These are phyloP conservation scores for Phymatocera aterrima DNA, from an alignment of 2,888 invertebrate genomes.

Conservation along the genomic window DNA sequence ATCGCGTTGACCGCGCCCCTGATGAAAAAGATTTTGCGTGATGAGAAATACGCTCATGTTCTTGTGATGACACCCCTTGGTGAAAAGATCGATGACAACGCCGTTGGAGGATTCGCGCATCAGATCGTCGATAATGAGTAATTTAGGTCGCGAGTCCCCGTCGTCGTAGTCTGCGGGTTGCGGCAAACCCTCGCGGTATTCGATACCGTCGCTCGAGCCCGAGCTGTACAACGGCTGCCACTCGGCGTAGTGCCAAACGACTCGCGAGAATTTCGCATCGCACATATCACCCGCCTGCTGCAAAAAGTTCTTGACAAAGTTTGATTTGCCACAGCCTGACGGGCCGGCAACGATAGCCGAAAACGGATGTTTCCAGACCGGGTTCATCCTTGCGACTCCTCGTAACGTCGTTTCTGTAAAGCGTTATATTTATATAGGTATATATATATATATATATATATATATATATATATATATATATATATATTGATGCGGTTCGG, in stretches of 20 bases:
- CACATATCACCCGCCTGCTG: background rate
- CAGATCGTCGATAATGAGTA: constrained; percentile 46
- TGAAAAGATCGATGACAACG: constrained; percentile 23
- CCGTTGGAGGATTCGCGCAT: constrained; percentile 38
- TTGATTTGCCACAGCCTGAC: constrained; percentile 16
- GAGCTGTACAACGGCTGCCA: constrained; percentile 3
- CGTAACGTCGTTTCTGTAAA: too few relatives aligned
- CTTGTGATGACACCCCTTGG: constrained; percentile 37
- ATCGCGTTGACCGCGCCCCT: constrained; percentile 33
- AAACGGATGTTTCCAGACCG: constrained; percentile 33
- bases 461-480: too few relatives aligned
- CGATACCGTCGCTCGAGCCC: background rate
- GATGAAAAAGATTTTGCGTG: constrained; percentile 44
- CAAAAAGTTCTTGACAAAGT: constrained; percentile 31
- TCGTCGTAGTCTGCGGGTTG: constrained; percentile 3
- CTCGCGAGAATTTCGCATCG: background rate
- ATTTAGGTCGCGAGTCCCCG: background rate
- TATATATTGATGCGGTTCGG: too few relatives aligned
- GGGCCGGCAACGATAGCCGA: constrained; percentile 27
- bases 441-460: too few relatives aligned
- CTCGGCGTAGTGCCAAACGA: constrained; percentile 31
- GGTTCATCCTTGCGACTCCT: background rate
- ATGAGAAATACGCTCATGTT: constrained; percentile 43
- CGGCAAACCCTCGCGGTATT: constrained; percentile 28
- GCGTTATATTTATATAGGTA: too few relatives aligned